Conservation (phyloP, 1,140 invertebrate genomes). For the Acarapis woodi region DNA sequence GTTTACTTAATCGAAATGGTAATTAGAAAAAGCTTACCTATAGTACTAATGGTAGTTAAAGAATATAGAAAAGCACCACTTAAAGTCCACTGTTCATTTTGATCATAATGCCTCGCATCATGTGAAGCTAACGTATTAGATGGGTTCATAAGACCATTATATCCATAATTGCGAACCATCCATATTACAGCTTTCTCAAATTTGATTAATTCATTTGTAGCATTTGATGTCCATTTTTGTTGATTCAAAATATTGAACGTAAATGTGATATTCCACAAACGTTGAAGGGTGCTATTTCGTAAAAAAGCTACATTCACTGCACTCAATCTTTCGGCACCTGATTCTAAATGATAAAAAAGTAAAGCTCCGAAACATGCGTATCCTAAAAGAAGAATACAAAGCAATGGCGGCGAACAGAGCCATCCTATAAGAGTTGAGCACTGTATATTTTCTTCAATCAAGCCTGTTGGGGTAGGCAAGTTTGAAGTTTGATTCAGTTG, state of each 20-base stretch:
- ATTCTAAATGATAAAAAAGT: conserved; percentile 27
- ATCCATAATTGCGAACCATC: conserved; percentile 12
- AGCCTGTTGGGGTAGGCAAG: too few relatives aligned
- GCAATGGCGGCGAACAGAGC: too few relatives aligned
- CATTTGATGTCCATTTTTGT: conserved; percentile 2
- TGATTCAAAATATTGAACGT: conserved; percentile 3
- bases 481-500: too few relatives aligned
- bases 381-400: too few relatives aligned
- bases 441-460: too few relatives aligned
- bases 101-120: too few relatives aligned
- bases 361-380: conserved; percentile 27
- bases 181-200: conserved; percentile 8
- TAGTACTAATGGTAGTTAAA: conserved; percentile 86
- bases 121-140: too few relatives aligned
- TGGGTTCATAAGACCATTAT: conserved; percentile 9
- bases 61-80: conserved; percentile 78
- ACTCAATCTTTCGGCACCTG: background rate
- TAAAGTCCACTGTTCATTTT: conserved; percentile 43
- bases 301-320: background rate
- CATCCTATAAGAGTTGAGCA: too few relatives aligned
- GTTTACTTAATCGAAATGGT: too few relatives aligned
- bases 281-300: background rate
- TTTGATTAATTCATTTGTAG: background rate
- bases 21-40: conserved; percentile 43
- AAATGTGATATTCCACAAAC: conserved; percentile 5